A percentile compares a stretch with the other conserved stretches of the same genome.
These are phyloP conservation scores for Myzus persicae DNA, from an alignment of 1,140 invertebrate species.

Conservation along the genomic window DNA sequence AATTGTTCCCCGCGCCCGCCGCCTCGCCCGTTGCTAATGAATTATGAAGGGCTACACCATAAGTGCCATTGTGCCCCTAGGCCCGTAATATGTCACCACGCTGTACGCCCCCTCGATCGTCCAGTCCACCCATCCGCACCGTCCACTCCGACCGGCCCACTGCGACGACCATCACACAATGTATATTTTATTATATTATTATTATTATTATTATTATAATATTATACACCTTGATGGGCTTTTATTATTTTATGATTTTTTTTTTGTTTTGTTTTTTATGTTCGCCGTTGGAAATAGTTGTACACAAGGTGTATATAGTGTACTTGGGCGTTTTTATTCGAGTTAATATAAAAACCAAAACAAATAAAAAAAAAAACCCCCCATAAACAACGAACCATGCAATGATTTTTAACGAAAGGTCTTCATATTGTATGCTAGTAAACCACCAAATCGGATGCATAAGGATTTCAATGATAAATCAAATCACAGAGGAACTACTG, in stretches of 20 bases:
- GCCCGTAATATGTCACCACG: conserved; percentile 29
- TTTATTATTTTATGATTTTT: conserved; percentile 6
- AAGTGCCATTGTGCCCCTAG: conserved; percentile 11
- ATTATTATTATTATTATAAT: background rate
- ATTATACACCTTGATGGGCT: background rate
- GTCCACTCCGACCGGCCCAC: background rate
- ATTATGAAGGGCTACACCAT: conserved; percentile 47
- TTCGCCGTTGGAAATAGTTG: background rate
- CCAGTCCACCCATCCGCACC: background rate
- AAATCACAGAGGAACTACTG: background rate
- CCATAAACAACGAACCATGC: background rate
- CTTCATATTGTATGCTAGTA: background rate
- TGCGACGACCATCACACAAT: background rate
- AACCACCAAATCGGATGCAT: background rate
- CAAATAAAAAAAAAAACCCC: background rate
- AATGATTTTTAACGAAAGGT: background rate
- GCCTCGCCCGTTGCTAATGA: conserved; percentile 22
- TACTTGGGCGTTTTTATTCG: conserved; percentile 26
- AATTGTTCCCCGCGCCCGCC: background rate
- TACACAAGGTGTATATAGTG: background rate
- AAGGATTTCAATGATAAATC: background rate
- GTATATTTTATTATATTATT: conserved; percentile 8
- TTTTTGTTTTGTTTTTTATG: conserved; percentile 27
- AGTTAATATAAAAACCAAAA: background rate
- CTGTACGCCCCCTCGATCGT: background rate